Conservation (phyloP, 2,888 invertebrate species). For the Meliscaeva auricollis region DNA sequence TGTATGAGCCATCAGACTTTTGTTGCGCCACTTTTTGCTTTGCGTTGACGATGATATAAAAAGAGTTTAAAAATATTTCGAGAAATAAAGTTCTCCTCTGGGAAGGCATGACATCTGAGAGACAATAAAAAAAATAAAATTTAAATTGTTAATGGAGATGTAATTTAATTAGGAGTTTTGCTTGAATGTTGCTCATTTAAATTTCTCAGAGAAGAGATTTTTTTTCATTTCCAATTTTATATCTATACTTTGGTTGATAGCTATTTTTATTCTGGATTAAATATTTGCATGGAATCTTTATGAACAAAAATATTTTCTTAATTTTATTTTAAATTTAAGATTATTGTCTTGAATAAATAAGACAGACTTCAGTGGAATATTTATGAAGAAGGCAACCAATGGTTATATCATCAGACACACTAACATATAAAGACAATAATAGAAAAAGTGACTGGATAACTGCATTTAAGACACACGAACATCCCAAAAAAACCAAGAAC, state of each 20-base stretch:
- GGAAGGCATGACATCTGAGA: conserved; percentile 15
- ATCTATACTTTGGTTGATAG: background rate
- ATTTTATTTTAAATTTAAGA: no score
- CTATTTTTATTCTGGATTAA: background rate
- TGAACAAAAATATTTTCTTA: no score
- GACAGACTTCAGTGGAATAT: no score
- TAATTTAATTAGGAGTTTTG: conserved; percentile 61
- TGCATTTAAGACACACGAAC: no score
- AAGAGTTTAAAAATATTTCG: conserved; percentile 28
- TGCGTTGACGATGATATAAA: conserved; percentile 33
- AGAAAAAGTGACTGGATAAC: no score
- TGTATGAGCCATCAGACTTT: conserved; percentile 71
- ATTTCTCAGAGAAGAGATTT: conserved; percentile 36
- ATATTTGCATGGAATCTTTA: background rate
- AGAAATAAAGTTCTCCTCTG: conserved; percentile 33
- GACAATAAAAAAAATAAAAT: conserved; percentile 53
- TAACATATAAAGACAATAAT: no score
- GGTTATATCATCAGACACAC: no score
- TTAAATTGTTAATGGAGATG: conserved; percentile 70
- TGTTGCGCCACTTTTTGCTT: conserved; percentile 63
- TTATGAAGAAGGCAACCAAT: no score
- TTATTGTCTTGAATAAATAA: no score
- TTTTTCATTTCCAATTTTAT: conserved; percentile 10
- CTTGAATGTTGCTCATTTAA: conserved; percentile 52
- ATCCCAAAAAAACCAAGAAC: no score